Conservation (phyloP, 2,888 invertebrate genomes). For the Hipparchia sbordonii region DNA sequence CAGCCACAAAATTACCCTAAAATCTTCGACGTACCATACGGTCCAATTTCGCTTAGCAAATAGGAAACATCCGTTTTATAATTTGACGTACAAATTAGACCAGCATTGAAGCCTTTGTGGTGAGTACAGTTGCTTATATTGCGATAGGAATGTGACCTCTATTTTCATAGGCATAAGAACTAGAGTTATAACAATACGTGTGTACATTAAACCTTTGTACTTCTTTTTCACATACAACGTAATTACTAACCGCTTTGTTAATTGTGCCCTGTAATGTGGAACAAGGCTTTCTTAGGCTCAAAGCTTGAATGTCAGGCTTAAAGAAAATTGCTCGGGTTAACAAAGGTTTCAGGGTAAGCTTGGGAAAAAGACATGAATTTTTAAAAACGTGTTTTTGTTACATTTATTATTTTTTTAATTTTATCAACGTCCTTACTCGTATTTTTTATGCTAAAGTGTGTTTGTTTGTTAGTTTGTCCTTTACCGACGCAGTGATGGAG, state of each 20-base stretch:
- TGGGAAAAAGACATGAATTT: background rate
- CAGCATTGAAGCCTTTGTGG: conserved; percentile 42
- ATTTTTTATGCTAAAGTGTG: too few species aligned
- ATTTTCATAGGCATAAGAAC: conserved; percentile 11
- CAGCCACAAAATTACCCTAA: conserved; percentile 23
- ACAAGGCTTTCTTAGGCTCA: conserved; percentile 36
- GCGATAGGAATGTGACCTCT: conserved; percentile 23
- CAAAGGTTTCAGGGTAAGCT: conserved; percentile 16
- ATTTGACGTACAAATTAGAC: conserved; percentile 40
- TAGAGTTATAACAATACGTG: conserved; percentile 15
- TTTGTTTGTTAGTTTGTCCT: too few species aligned
- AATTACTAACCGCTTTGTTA: conserved; percentile 51
- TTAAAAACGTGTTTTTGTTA: background rate
- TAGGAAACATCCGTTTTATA: conserved; percentile 27
- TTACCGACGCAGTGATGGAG: too few species aligned
- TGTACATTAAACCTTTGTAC: conserved; percentile 34
- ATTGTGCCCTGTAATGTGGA: conserved; percentile 44
- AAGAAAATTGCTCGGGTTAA: conserved; percentile 33
- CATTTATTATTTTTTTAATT: background rate
- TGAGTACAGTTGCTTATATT: background rate
- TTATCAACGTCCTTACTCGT: too few species aligned
- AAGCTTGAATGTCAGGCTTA: conserved; percentile 28
- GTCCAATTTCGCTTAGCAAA: conserved; percentile 32
- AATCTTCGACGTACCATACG: conserved; percentile 23
- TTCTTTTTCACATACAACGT: conserved; percentile 45